Percentiles rank a stretch among this genome's conserved stretches.
Conservation (phyloP, 2,113 vertebrate genomes). For the Cavia porcellus region DNA sequence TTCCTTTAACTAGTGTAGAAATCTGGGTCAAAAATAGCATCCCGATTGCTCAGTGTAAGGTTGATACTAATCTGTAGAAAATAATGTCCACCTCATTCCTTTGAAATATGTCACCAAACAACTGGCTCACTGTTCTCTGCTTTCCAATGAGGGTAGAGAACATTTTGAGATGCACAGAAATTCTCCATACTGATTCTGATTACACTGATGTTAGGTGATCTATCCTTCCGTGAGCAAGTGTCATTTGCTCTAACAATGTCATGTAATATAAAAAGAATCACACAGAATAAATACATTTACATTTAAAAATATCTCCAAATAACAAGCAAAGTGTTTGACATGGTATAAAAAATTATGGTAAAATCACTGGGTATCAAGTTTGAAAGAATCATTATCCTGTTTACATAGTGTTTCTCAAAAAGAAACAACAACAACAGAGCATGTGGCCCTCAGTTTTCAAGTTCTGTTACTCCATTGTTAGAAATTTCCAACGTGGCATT, state of each 20-base stretch:
- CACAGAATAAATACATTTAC: not conserved
- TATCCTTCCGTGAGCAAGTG: not conserved
- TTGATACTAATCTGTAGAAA: not conserved
- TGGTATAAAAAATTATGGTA: not conserved
- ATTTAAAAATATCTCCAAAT: not conserved
- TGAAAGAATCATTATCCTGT: not conserved
- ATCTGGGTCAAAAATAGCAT: not conserved
- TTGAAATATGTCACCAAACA: not conserved
- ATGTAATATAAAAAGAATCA: not conserved
- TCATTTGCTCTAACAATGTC: not conserved
- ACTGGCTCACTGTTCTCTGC: not conserved
- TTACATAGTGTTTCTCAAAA: not conserved
- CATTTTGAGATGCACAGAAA: not conserved
- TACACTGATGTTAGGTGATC: not conserved
- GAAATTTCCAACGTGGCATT: not conserved
- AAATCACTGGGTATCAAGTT: not conserved
- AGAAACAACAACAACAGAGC: not conserved
- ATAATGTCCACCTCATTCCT: not conserved
- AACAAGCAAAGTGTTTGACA: not conserved
- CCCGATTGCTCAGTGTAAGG: fast-evolving
- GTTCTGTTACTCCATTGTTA: not conserved
- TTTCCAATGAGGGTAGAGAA: not conserved
- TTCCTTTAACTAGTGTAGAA: not conserved
- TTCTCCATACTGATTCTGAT: not conserved
- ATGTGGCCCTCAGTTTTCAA: not conserved